These are phyloP conservation scores for Emydocephalus ijimae DNA, from an alignment of 2,113 vertebrate species.

Conservation along the genomic window DNA sequence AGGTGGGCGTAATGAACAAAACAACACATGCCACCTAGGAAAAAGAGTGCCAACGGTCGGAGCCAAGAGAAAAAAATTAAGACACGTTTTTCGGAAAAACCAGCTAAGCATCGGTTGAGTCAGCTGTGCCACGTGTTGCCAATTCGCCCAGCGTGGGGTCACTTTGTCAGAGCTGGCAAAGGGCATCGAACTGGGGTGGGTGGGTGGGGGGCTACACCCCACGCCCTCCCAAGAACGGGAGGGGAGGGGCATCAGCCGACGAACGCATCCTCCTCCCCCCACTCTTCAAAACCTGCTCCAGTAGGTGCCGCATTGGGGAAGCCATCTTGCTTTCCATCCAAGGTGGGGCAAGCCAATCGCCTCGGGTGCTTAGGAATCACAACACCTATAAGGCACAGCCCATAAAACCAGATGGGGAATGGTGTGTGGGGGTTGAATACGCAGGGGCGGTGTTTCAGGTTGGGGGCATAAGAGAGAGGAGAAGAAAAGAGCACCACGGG, in stretches of 20 bases:
- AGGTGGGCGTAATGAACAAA: conserved; percentile 12
- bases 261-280: too few species aligned
- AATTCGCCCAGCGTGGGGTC: not conserved
- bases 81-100: not conserved
- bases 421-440: too few species aligned
- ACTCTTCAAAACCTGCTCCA: not conserved
- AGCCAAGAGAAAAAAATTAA: not conserved
- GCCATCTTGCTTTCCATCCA: not conserved
- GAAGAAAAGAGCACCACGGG: too few species aligned
- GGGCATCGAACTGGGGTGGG: rapidly evolving
- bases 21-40: not conserved
- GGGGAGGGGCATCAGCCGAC: not conserved
- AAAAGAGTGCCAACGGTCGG: not conserved
- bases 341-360: not conserved
- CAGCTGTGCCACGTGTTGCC: not conserved
- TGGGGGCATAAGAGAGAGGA: too few species aligned
- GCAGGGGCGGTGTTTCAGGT: too few species aligned
- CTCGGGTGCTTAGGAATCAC: not conserved
- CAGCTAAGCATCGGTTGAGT: not conserved
- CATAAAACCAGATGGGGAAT: not conserved
- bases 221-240: not conserved
- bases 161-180: not conserved
- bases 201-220: too few species aligned
- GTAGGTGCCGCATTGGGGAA: not conserved
- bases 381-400: not conserved